Conservation (phyloP, 2,888 invertebrate species). For the Eupithecia exiguata region DNA sequence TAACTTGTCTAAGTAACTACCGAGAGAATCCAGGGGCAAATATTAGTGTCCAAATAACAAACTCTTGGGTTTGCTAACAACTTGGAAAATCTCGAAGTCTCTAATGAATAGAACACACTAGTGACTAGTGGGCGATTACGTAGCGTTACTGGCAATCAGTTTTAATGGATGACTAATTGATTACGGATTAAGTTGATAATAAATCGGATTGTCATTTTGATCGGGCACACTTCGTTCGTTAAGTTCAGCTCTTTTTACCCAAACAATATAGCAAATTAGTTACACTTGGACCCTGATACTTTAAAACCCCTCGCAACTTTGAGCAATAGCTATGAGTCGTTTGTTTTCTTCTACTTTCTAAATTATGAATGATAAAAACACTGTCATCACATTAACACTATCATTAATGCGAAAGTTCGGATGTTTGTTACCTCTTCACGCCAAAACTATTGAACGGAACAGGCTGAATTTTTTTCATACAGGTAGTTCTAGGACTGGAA, state of each 20-base stretch:
- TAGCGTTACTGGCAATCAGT: neutral
- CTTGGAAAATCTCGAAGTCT: slow-evolving; percentile 8
- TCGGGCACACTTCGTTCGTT: neutral
- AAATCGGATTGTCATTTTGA: neutral
- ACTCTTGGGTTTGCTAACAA: neutral
- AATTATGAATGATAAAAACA: neutral
- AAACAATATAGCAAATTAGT: neutral
- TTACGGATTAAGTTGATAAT: too few relatives aligned
- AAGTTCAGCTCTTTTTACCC: neutral
- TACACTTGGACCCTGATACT: neutral
- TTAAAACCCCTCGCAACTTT: neutral
- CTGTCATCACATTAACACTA: too few relatives aligned
- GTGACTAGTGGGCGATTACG: neutral
- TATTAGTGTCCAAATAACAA: slow-evolving; percentile 1
- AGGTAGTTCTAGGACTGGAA: too few relatives aligned
- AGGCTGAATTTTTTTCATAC: too few relatives aligned
- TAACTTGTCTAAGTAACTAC: neutral
- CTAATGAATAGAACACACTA: slow-evolving; percentile 10
- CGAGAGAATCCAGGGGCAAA: neutral
- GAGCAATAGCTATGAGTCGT: too few relatives aligned
- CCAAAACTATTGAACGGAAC: too few relatives aligned
- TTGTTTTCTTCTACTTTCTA: neutral
- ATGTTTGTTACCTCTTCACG: too few relatives aligned
- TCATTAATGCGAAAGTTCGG: too few relatives aligned
- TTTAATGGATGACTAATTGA: slow-evolving; percentile 1